A percentile compares a stretch with the other conserved stretches of the same genome.
Evolutionary conservation across 1,140 invertebrate genomes (phyloP).

Genomic region (Diplogasteroides magnus): DNA sequence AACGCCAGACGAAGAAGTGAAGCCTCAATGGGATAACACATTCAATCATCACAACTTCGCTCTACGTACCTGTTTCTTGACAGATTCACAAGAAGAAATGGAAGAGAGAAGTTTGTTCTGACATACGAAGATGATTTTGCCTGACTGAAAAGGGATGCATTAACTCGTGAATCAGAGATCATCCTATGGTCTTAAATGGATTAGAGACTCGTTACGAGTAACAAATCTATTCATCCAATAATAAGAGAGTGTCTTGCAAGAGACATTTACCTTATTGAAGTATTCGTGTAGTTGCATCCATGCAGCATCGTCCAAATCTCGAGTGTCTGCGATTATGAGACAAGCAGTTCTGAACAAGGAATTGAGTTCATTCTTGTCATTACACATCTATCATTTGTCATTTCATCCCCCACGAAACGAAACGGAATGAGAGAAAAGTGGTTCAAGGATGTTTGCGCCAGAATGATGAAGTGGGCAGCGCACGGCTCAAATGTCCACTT

Average conservation of each 20-base stretch:
- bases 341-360: conserved; percentile 20
- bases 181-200: neutral
- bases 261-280: conserved; percentile 40
- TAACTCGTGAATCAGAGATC: neutral
- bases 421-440: no score
- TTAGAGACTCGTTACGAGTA: conserved; percentile 11
- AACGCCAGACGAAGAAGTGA: conserved; percentile 41
- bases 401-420: no score
- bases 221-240: no score
- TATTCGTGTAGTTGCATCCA: conserved; percentile 44
- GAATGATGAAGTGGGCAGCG: no score
- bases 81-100: conserved; percentile 38
- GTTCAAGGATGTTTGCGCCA: no score
- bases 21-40: conserved; percentile 15
- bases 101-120: conserved; percentile 43
- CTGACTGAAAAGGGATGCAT: conserved; percentile 37
- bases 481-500: no score
- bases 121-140: conserved; percentile 49
- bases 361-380: no score
- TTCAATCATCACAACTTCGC: neutral
- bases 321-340: conserved; percentile 44
- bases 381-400: no score
- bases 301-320: conserved; percentile 38
- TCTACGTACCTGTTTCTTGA: conserved; percentile 34
- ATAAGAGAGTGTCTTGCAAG: no score